phyloP scores from a whole-genome alignment of 2,797 vertebrate genomes.

The Sternotherus odoratus region DNA sequence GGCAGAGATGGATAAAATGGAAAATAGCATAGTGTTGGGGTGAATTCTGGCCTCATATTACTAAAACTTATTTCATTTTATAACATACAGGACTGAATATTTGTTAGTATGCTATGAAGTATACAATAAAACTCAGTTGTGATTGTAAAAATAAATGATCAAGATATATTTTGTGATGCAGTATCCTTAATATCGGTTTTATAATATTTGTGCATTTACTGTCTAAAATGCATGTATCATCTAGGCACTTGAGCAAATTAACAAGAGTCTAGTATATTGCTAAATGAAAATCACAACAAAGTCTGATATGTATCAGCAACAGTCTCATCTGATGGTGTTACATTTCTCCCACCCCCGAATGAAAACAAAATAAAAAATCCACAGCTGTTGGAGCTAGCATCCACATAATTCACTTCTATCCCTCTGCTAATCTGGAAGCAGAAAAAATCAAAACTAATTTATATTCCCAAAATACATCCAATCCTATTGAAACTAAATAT shows the following conservation, averaged over 20 bases:
- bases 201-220: not conserved
- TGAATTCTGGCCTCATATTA: not conserved
- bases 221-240: not conserved
- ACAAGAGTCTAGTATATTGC: not conserved
- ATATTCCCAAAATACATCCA: not conserved
- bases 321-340: not conserved
- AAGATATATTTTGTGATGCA: not conserved
- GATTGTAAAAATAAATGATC: not conserved
- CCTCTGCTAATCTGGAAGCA: not conserved
- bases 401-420: slow-evolving; percentile 8
- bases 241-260: not conserved
- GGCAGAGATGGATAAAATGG: not conserved
- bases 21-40: not conserved
- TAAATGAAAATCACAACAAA: not conserved
- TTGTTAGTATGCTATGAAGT: not conserved
- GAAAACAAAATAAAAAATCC: not conserved
- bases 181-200: not conserved
- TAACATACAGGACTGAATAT: not conserved
- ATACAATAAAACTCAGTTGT: not conserved
- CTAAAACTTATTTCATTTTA: fast-evolving
- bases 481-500: not conserved
- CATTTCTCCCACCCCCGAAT: not conserved
- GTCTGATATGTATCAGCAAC: not conserved
- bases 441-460: slow-evolving; percentile 44
- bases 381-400: not conserved